phyloP scores from a whole-genome alignment of 2,888 invertebrate species.

The Sthenelais limicola region DNA sequence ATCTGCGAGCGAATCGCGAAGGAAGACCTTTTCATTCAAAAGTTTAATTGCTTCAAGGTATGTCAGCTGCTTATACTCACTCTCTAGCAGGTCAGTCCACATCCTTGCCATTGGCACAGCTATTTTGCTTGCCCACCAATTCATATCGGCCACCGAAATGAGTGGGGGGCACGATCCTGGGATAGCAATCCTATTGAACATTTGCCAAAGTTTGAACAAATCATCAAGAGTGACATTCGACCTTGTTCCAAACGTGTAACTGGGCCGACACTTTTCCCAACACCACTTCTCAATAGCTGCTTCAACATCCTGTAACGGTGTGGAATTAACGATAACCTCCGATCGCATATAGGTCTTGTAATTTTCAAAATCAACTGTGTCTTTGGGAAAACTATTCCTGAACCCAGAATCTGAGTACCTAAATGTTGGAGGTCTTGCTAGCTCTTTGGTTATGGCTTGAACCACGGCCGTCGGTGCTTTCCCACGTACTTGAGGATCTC shows the following conservation, averaged over 20 bases:
- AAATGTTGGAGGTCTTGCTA: neutral
- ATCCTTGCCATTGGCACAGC: neutral
- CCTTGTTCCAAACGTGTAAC: neutral
- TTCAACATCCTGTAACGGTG: neutral
- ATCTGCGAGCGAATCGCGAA: neutral
- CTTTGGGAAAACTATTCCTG: conserved; percentile 8
- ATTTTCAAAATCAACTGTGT: conserved; percentile 17
- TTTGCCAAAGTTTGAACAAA: conserved; percentile 47
- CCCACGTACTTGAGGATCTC: conserved; percentile 13
- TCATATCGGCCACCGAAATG: conserved; percentile 38
- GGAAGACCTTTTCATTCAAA: neutral
- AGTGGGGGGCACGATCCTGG: conserved; percentile 49
- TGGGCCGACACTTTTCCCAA: conserved; percentile 11
- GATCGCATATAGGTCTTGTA: conserved; percentile 15
- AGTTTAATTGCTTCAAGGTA: neutral
- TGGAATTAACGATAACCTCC: conserved; percentile 1
- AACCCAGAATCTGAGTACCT: conserved; percentile 14
- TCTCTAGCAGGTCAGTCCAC: neutral
- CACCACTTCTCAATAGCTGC: conserved; percentile 25
- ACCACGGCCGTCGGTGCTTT: conserved; percentile 6
- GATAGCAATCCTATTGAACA: conserved; percentile 47
- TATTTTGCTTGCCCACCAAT: conserved; percentile 49
- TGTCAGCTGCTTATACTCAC: neutral
- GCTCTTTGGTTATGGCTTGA: neutral
- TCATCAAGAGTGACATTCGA: neutral